These are phyloP conservation scores for Cosmia pyralina DNA, from an alignment of 2,888 invertebrate species.

Conservation along the genomic window DNA sequence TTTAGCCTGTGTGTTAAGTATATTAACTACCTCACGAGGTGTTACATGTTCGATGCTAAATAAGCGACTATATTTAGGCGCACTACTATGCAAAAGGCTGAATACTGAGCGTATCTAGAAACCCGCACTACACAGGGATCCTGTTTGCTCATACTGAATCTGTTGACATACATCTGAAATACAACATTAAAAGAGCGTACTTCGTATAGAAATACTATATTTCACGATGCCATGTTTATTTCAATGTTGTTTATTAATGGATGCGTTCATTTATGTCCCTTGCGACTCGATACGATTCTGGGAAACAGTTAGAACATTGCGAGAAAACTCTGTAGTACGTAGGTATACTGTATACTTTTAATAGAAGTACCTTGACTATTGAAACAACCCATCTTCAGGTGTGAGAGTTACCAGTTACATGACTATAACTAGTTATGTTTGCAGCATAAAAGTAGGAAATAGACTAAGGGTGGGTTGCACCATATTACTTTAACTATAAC, in stretches of 20 bases:
- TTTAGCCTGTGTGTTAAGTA: no score
- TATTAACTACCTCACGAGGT: no score
- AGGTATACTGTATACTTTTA: neutral
- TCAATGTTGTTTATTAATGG: slow-evolving; percentile 9
- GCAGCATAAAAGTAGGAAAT: neutral
- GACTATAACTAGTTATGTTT: neutral
- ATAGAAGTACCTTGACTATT: neutral
- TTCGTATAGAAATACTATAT: slow-evolving; percentile 10
- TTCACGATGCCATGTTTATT: neutral
- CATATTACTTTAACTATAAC: no score
- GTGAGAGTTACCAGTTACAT: neutral
- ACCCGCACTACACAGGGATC: neutral
- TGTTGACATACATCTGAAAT: neutral
- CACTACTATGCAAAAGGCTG: no score
- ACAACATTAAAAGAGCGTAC: slow-evolving; percentile 1
- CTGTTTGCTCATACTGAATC: neutral
- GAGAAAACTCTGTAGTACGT: neutral
- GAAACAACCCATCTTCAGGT: no score
- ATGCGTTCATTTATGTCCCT: neutral
- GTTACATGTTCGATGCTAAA: no score
- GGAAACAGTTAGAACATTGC: neutral
- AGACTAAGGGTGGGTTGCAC: no score
- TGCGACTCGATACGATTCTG: neutral
- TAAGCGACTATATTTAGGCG: no score
- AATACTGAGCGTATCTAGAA: neutral